Base-by-base conservation (phyloP, 2,113 vertebrate species). In the Corapipo altera region DNA sequence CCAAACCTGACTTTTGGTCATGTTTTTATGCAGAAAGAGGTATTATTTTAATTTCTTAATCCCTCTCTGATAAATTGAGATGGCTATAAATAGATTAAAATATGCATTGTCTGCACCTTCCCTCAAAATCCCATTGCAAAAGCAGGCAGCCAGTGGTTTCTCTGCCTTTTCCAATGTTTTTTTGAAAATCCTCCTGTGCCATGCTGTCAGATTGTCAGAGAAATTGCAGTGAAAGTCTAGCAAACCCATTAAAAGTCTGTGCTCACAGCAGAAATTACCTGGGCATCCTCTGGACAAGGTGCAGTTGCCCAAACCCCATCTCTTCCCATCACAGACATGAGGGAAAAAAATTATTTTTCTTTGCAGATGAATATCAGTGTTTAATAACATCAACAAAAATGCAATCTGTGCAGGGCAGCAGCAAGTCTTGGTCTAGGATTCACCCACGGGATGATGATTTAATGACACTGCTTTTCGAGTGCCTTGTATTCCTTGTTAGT, bases 381-480 rank as follows among this genome's bases (percentile, higher is more conserved):
- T 69, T 72, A 91, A 27, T 69, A 83, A 43, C 46, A 48, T 15
- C 35, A 59, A 33, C 33, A 57, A 82, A 88, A 69, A 12, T 4
- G 23, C 16, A 33, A 2, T 41, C 49, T 3, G 0, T 1, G 0
- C 21, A 52, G 46, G 15, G 39, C 10, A 5, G 44, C 87, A 87
- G n/a, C 0, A 0, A 79, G 48, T 12, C 61, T 75, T 39, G 43
- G 66, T 58, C 33, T 55, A 2, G 35, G 48, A 26, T 51, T 57
- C 8, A 11, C n/a, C 46, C 33, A 9, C 0, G 3, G 27, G 54
- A 57, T 46, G 30, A 21, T 46, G 62, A 33, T 9, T 83, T 79
- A 59, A 35, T n/a, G 26, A 15, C 0, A 0, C 5, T 0, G 1
- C 55, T 59, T 52, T 12, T 54, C 23, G 41, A 65, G 35, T 0